phyloP scores from a whole-genome alignment of 2,888 invertebrate species.

The Machimus atricapillus region DNA sequence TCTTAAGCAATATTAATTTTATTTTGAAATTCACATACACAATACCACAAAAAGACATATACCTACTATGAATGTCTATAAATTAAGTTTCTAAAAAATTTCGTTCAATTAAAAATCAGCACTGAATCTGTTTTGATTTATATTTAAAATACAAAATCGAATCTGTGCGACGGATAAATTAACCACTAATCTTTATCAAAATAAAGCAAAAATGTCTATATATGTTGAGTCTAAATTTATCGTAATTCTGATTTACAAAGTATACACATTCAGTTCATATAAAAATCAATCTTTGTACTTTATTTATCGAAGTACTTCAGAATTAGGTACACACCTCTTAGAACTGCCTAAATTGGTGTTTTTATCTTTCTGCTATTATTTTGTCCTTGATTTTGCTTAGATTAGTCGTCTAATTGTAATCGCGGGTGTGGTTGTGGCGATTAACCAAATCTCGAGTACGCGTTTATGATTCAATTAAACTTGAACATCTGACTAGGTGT shows the following conservation, averaged over 20 bases:
- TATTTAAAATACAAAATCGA: neutral
- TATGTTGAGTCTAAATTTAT: neutral
- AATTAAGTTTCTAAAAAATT: too few relatives aligned
- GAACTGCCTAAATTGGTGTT: neutral
- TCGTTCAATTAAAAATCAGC: too few relatives aligned
- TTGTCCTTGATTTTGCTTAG: neutral
- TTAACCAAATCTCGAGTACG: neutral
- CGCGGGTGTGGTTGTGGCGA: neutral
- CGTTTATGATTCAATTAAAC: neutral
- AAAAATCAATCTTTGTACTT: neutral
- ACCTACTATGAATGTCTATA: too few relatives aligned
- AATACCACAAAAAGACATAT: neutral
- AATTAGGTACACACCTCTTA: neutral
- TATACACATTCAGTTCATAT: neutral
- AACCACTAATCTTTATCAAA: neutral
- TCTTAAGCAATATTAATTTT: neutral
- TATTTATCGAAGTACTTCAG: neutral
- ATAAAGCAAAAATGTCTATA: neutral
- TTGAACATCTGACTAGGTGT: neutral
- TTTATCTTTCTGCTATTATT: neutral
- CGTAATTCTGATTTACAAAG: neutral
- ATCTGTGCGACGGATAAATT: neutral
- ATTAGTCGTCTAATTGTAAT: neutral
- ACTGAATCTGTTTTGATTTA: neutral
- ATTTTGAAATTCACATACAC: neutral